Percentiles rank a stretch among this genome's conserved stretches.
Evolutionary conservation across 2,113 vertebrate species (phyloP).

Genomic region (Atherinomorus stipes): DNA sequence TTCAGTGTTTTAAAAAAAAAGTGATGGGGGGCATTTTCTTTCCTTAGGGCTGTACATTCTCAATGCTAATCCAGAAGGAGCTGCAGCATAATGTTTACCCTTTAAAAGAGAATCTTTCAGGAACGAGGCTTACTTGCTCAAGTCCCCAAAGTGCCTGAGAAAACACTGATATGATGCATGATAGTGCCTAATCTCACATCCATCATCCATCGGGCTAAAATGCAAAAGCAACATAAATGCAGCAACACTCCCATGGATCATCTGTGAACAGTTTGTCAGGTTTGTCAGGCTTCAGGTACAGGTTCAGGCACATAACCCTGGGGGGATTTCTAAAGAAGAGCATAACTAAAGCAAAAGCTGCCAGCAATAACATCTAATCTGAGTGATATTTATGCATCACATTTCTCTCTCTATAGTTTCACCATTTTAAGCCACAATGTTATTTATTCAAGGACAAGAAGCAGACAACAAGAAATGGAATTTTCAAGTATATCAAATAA

Average conservation of each 20-base stretch:
- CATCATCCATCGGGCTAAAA: constrained; percentile 61
- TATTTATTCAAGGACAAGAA: constrained; percentile 34
- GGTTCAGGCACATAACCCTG: constrained; percentile 25
- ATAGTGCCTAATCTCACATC: constrained; percentile 63
- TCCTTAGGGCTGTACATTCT: constrained; percentile 13
- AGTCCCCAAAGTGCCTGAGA: constrained; percentile 39
- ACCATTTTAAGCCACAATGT: constrained; percentile 10
- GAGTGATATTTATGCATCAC: constrained; percentile 11
- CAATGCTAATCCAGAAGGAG: neutral
- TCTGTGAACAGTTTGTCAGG: constrained; percentile 60
- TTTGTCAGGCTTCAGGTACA: constrained; percentile 29
- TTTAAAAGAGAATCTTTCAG: constrained; percentile 23
- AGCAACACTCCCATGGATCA: constrained; percentile 58
- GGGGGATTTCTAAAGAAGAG: constrained; percentile 23
- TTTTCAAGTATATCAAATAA: constrained; percentile 22
- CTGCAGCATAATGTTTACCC: neutral
- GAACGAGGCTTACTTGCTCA: constrained; percentile 19
- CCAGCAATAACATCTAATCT: constrained; percentile 26
- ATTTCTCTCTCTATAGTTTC: neutral
- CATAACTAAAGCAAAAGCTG: constrained; percentile 24
- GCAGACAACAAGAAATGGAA: constrained; percentile 2
- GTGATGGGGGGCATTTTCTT: neutral
- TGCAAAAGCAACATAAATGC: constrained; percentile 51
- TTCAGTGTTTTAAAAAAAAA: neutral
- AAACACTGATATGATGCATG: constrained; percentile 70